A percentile compares a stretch with the other conserved stretches of the same genome.
phyloP scores from a whole-genome alignment of 2,888 invertebrate genomes.

The Hydraecia micacea region DNA sequence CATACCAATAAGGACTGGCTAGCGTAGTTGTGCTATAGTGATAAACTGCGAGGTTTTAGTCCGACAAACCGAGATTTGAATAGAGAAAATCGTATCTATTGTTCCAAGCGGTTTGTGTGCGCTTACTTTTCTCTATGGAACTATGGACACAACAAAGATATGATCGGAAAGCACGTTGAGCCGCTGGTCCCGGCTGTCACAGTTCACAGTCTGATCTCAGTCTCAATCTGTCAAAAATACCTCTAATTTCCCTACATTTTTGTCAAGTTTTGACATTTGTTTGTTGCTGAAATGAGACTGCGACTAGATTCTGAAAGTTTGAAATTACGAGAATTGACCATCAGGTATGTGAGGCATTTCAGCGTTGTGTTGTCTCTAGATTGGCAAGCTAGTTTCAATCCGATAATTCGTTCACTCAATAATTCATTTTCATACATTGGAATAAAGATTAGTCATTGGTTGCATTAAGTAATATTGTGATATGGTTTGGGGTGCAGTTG shows the following conservation, averaged over 20 bases:
- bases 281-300: too few species aligned
- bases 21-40: not conserved
- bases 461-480: constrained; percentile 9
- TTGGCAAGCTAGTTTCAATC: not conserved
- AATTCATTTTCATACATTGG: not conserved
- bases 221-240: too few species aligned
- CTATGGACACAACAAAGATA: too few species aligned
- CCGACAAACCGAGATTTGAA: not conserved
- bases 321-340: too few species aligned
- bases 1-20: constrained; percentile 61
- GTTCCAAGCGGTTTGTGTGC: too few species aligned
- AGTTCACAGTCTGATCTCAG: too few species aligned
- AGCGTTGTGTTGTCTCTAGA: not conserved
- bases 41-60: not conserved
- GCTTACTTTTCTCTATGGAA: not conserved
- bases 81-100: not conserved
- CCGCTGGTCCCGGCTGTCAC: too few species aligned
- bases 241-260: too few species aligned
- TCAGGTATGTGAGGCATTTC: not conserved
- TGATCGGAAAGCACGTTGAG: too few species aligned
- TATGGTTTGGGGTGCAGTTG: constrained; percentile 32
- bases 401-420: not conserved
- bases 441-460: constrained; percentile 22
- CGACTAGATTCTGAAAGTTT: too few species aligned
- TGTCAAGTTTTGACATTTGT: too few species aligned